Percentiles rank a stretch among this genome's conserved stretches.
phyloP scores from a whole-genome alignment of 2,888 invertebrate genomes.

The Aleiodes testaceus region DNA sequence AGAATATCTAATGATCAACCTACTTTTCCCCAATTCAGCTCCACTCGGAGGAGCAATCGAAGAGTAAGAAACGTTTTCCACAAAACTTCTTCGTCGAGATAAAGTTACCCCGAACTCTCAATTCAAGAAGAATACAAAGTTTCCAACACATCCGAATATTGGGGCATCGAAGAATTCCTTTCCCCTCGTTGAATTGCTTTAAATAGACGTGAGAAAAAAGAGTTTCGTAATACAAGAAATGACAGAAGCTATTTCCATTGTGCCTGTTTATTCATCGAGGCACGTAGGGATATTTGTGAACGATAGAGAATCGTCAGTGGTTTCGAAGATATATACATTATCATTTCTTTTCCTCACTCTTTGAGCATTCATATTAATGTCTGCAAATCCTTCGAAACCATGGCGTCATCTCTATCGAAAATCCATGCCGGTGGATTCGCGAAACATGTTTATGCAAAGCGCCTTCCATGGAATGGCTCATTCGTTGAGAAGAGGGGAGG shows the following conservation, averaged over 20 bases:
- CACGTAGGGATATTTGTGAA: constrained; percentile 16
- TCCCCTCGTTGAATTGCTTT: too few relatives aligned
- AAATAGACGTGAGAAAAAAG: too few relatives aligned
- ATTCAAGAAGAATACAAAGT: too few relatives aligned
- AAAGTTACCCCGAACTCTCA: too few relatives aligned
- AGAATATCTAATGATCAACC: too few relatives aligned
- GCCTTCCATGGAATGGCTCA: constrained; percentile 55
- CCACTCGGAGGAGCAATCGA: too few relatives aligned
- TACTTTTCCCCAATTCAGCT: too few relatives aligned
- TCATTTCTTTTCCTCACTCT: background rate
- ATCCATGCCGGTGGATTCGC: constrained; percentile 53
- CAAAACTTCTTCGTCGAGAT: too few relatives aligned
- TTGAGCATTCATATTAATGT: constrained; percentile 29
- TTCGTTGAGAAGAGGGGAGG: constrained; percentile 35
- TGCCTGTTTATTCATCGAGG: background rate
- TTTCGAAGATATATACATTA: background rate
- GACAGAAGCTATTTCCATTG: background rate
- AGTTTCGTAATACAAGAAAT: too few relatives aligned
- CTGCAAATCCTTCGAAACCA: constrained; percentile 25
- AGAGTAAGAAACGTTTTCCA: too few relatives aligned
- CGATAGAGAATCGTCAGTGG: background rate
- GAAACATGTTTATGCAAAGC: constrained; percentile 60
- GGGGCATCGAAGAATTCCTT: too few relatives aligned
- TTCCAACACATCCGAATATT: too few relatives aligned
- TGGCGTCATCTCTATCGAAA: constrained; percentile 53